These are phyloP conservation scores for Heptranchias perlo DNA, from an alignment of 2,113 vertebrate genomes.

Conservation along the genomic window DNA sequence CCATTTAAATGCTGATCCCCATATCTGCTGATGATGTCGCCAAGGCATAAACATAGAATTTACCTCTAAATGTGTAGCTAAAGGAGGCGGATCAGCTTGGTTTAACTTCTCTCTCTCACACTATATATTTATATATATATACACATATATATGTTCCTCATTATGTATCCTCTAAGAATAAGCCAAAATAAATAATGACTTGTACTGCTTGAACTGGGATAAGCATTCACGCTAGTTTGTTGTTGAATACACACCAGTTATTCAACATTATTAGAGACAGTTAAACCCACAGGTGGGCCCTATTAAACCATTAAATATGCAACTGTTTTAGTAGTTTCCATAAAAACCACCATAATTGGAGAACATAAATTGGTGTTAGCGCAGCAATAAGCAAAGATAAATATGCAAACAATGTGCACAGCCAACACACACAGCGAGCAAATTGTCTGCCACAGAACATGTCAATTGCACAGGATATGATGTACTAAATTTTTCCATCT, in stretches of 20 bases:
- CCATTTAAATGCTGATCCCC: neutral
- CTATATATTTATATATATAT: neutral
- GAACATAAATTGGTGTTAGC: conserved; percentile 25
- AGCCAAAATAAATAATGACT: conserved; percentile 3
- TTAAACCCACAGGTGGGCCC: neutral
- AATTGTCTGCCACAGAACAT: neutral
- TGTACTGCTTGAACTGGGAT: neutral
- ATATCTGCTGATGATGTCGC: neutral
- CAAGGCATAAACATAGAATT: neutral
- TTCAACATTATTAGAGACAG: conserved; percentile 7
- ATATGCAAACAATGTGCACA: conserved; percentile 15
- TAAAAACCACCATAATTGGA: neutral
- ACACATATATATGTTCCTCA: neutral
- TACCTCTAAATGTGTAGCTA: neutral
- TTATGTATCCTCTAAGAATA: neutral
- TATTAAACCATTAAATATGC: conserved; percentile 15
- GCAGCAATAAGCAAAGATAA: conserved; percentile 25
- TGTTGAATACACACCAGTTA: conserved; percentile 12
- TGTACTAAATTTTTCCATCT: neutral
- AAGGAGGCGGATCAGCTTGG: neutral
- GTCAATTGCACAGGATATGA: neutral
- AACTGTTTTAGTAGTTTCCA: conserved; percentile 12
- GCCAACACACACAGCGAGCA: neutral
- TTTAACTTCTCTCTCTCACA: neutral
- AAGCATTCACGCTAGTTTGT: neutral